Evolutionary conservation across 1,140 invertebrate genomes (phyloP).

Genomic region (Charaxes varanes): DNA sequence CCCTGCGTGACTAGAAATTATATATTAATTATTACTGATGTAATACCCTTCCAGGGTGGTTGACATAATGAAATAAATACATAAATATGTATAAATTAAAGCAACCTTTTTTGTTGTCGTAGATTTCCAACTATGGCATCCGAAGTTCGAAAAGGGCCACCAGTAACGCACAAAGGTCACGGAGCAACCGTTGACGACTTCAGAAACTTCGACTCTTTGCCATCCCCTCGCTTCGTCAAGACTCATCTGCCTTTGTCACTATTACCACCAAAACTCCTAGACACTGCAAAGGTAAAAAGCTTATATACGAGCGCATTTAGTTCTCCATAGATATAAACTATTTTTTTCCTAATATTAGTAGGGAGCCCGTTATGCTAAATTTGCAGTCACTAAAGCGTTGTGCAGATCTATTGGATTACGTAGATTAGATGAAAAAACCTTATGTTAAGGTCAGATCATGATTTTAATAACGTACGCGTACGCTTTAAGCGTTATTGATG

Average conservation of each 20-base stretch:
- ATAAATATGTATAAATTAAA: neutral
- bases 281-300: slow-evolving; percentile 47
- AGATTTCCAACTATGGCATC: slow-evolving; percentile 23
- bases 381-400: no score
- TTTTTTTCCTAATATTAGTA: neutral
- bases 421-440: no score
- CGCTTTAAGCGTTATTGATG: no score
- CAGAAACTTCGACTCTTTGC: slow-evolving; percentile 22
- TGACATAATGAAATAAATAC: no score
- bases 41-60: no score
- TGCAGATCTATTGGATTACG: no score
- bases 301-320: neutral
- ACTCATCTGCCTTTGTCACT: slow-evolving; percentile 43
- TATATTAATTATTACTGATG: no score
- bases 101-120: neutral
- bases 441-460: no score
- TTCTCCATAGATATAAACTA: neutral
- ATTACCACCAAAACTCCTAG: slow-evolving; percentile 39
- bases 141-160: slow-evolving; percentile 14
- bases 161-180: neutral
- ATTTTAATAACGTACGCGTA: no score
- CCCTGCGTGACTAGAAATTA: no score
- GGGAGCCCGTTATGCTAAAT: no score
- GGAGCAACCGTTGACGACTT: slow-evolving; percentile 27
- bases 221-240: slow-evolving; percentile 46